Percentiles rank a stretch among this genome's conserved stretches.
These are phyloP conservation scores for Phaethon lepturus DNA, from an alignment of 2,113 vertebrate species.

Conservation along the genomic window DNA sequence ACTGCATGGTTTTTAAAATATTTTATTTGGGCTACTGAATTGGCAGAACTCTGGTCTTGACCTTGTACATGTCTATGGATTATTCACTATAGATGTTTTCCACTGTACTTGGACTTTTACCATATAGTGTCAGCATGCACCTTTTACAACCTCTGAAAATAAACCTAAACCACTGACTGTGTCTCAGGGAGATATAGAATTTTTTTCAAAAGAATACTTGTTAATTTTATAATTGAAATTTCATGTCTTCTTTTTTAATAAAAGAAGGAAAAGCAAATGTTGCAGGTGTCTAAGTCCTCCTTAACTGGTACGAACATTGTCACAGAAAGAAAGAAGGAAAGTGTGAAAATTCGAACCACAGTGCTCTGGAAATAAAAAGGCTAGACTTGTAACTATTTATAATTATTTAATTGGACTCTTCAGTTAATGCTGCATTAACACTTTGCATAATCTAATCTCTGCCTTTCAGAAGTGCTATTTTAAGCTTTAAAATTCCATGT, in stretches of 20 bases:
- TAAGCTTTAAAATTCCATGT: conserved; percentile 37
- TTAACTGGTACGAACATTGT: background rate
- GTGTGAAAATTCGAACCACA: background rate
- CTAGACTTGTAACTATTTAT: conserved; percentile 52
- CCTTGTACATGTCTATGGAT: accelerated
- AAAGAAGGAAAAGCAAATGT: background rate
- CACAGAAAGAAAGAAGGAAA: background rate
- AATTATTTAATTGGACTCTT: conserved; percentile 49
- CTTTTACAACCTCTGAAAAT: background rate
- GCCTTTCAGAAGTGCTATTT: conserved; percentile 3
- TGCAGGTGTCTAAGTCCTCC: background rate
- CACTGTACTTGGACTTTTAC: background rate
- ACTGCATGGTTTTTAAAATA: background rate
- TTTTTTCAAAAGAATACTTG: background rate
- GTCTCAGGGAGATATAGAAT: background rate
- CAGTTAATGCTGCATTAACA: conserved; percentile 19
- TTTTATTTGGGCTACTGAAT: background rate
- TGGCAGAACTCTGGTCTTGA: background rate
- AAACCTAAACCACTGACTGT: background rate
- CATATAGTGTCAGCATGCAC: background rate
- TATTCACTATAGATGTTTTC: accelerated
- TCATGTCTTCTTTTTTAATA: background rate
- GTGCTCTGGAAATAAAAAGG: background rate
- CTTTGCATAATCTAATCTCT: conserved; percentile 32
- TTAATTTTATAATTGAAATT: background rate